Evolutionary conservation across 2,113 vertebrate species (phyloP).

Genomic region (Poecilia latipinna): DNA sequence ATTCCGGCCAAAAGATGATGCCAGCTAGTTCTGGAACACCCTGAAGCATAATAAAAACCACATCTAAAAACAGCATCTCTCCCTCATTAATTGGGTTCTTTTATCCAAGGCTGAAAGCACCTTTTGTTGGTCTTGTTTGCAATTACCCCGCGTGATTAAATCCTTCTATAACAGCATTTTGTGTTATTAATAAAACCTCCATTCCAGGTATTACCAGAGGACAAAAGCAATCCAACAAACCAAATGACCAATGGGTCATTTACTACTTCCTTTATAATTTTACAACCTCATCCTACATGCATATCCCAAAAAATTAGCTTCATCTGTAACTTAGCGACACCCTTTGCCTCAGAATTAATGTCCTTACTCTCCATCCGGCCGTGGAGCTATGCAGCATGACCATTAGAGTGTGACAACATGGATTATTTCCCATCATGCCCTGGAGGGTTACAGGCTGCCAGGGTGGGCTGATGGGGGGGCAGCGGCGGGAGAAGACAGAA

Average conservation of each 20-base stretch:
- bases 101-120: not conserved
- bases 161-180: conserved; percentile 32
- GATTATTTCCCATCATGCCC: conserved; percentile 45
- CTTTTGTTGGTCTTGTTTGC: conserved; percentile 13
- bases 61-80: not conserved
- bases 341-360: conserved; percentile 45
- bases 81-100: not conserved
- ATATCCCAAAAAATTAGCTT: conserved; percentile 48
- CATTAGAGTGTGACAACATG: conserved; percentile 57
- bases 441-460: conserved; percentile 7
- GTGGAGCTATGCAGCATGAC: conserved; percentile 39
- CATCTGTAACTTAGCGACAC: conserved; percentile 35
- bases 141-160: conserved; percentile 31
- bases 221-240: conserved; percentile 31
- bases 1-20: not conserved
- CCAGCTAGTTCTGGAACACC: not conserved
- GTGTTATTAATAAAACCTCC: conserved; percentile 37
- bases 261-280: conserved; percentile 39
- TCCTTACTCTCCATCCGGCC: conserved; percentile 39
- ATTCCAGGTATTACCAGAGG: conserved; percentile 25
- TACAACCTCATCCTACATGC: conserved; percentile 17
- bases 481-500: conserved; percentile 36
- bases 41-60: not conserved
- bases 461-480: conserved; percentile 39
- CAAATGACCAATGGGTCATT: conserved; percentile 32